Evolutionary conservation across 2,888 invertebrate species (phyloP), one percentile per base, ranked within the genome.

Genomic region (Xestia ashworthii): DNA sequence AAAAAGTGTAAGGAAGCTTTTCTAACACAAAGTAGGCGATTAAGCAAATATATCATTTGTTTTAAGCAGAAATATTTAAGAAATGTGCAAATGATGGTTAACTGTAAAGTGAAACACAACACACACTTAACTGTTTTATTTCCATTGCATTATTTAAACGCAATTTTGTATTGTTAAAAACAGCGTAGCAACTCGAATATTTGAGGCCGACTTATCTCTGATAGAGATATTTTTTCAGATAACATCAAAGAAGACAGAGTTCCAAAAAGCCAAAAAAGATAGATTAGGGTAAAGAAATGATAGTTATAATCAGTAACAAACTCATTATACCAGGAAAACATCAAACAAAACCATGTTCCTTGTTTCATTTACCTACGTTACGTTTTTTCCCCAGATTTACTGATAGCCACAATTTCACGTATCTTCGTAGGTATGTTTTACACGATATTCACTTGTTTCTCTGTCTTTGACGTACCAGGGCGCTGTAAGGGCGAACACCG

Each of bases 401-500:
- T 5, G 82, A 73, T 72, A 80, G 22, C 0, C 3, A 60, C n/a
- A 38, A 71, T 73, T 38, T 46, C 50, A 25, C 48, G 11, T 58
- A 65, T 69, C 68, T 74, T 53, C 5, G 44, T 60, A n/a, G n/a
- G n/a, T n/a, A 5, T 65, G 44, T 73, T 82, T 71, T 64, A 79
- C 66, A 73, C 62, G 46, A 78, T 82, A 80, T 68, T 79, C 79
- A 79, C 72, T 83, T 81, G 78, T 83, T 84, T 46, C 32, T 71
- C 12, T 44, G n/a, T 19, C 32, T 55, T 80, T 84, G 81, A 78
- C 82, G 70, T 50, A 25, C 76, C 86, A 88, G 89, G 89, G 87
- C 88, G 87, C 83, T 77, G 87, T 86, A 88, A 89, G 90, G 88
- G 86, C 89, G 83, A 68, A 41, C 91, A 86, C 92, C 93, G 94